phyloP scores from a whole-genome alignment of 1,140 invertebrate genomes.

The Manduca sexta region DNA sequence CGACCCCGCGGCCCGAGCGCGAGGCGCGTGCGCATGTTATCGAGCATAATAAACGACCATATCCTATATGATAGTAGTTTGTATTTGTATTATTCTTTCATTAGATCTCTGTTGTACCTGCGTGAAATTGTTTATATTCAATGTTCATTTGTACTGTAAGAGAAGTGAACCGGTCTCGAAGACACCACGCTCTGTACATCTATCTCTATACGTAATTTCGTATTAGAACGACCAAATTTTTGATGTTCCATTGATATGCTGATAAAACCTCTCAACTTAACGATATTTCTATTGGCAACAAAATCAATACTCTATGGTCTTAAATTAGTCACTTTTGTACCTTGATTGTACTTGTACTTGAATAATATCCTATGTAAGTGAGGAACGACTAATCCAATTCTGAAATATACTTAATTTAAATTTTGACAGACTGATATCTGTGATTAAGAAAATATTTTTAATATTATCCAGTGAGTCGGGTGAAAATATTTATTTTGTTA shows the following conservation, averaged over 20 bases:
- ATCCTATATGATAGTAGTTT: constrained; percentile 69
- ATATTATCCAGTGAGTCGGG: constrained; percentile 72
- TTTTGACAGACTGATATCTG: constrained; percentile 73
- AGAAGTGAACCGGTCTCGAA: constrained; percentile 46
- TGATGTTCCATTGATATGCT: constrained; percentile 37
- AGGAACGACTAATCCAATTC: constrained; percentile 68
- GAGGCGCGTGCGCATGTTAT: constrained; percentile 53
- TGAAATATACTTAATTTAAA: constrained; percentile 74
- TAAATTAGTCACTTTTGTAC: constrained; percentile 72
- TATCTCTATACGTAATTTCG: constrained; percentile 46
- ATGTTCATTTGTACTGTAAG: constrained; percentile 61
- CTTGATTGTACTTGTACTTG: constrained; percentile 62
- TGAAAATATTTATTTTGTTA: constrained; percentile 72
- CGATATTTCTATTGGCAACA: constrained; percentile 39
- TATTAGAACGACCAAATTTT: constrained; percentile 38
- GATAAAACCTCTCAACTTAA: constrained; percentile 36
- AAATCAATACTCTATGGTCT: constrained; percentile 67
- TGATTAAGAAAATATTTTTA: constrained; percentile 74
- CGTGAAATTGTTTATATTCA: constrained; percentile 64
- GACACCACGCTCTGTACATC: constrained; percentile 34
- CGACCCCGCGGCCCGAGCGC: too few relatives aligned
- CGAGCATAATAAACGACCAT: constrained; percentile 66
- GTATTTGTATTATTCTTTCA: constrained; percentile 71
- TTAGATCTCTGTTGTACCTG: constrained; percentile 73
- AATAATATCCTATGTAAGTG: constrained; percentile 58